Conservation (phyloP, 2,888 invertebrate species). For the Hypolimnas misippus region DNA sequence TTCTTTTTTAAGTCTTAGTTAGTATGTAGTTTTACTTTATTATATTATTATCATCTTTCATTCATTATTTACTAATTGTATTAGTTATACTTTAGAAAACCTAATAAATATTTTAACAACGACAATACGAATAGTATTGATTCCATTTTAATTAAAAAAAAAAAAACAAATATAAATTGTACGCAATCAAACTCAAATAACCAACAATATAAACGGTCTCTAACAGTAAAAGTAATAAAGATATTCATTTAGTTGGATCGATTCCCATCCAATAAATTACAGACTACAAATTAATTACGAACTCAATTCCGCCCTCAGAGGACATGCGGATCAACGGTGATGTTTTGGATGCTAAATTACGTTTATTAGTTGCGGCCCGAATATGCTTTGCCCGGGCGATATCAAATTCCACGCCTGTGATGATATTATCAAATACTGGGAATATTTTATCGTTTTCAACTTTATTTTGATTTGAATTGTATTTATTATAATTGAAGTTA, state of each 20-base stretch:
- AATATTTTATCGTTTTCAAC: not conserved
- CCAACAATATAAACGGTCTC: not conserved
- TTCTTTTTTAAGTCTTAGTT: no score
- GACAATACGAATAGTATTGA: no score
- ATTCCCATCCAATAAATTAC: constrained; percentile 61
- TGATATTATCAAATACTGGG: not conserved
- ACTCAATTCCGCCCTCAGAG: constrained; percentile 29
- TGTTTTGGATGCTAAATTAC: constrained; percentile 34
- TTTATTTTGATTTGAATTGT: not conserved
- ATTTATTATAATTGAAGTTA: not conserved
- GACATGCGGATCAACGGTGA: constrained; percentile 33
- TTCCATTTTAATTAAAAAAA: not conserved
- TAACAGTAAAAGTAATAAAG: not conserved
- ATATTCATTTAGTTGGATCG: constrained; percentile 39
- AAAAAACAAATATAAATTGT: no score
- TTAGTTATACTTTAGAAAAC: no score
- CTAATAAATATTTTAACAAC: no score
- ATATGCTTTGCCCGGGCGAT: constrained; percentile 21
- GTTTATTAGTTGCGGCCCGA: constrained; percentile 29
- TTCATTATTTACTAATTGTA: no score
- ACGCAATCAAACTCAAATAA: no score
- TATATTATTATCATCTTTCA: no score
- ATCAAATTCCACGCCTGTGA: constrained; percentile 47
- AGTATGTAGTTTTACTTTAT: no score
- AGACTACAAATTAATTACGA: constrained; percentile 59